Conservation (phyloP, 1,140 invertebrate species). For the Zaprionus africanus region DNA sequence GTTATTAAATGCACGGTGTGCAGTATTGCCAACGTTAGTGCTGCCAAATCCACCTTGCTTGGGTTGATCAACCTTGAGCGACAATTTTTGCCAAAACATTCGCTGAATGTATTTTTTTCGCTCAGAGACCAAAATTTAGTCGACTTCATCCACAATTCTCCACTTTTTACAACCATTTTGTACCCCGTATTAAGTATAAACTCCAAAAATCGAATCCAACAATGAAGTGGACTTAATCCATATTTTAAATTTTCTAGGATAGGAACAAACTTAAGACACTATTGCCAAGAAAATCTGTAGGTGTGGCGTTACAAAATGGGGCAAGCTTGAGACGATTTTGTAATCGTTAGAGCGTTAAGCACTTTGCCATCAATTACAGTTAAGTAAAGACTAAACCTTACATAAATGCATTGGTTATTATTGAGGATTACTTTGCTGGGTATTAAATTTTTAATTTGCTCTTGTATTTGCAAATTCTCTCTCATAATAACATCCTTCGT, state of each 20-base stretch:
- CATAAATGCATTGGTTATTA: conserved; percentile 3
- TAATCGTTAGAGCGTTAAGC: conserved; percentile 8
- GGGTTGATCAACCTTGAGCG: conserved; percentile 13
- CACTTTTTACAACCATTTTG: too few species aligned
- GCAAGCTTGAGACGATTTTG: conserved; percentile 19
- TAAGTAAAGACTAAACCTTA: neutral
- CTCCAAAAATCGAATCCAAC: too few species aligned
- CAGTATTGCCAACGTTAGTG: conserved; percentile 5
- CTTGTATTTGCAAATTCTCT: neutral
- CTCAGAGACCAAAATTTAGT: conserved; percentile 1
- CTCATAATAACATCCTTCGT: neutral
- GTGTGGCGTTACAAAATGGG: conserved; percentile 14
- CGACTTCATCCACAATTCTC: neutral
- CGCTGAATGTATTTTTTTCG: conserved; percentile 4
- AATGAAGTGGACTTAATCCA: neutral
- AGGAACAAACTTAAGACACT: conserved; percentile 14
- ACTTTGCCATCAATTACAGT: conserved; percentile 23
- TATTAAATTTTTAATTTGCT: neutral
- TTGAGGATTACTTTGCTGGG: neutral
- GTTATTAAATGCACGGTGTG: conserved; percentile 14
- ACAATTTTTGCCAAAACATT: conserved; percentile 21
- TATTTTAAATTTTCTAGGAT: conserved; percentile 20
- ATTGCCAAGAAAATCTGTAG: conserved; percentile 18
- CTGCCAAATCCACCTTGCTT: conserved; percentile 6
- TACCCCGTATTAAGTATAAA: too few species aligned